Conservation (phyloP, 2,113 vertebrate species). For the Gymnobelideus leadbeateri region DNA sequence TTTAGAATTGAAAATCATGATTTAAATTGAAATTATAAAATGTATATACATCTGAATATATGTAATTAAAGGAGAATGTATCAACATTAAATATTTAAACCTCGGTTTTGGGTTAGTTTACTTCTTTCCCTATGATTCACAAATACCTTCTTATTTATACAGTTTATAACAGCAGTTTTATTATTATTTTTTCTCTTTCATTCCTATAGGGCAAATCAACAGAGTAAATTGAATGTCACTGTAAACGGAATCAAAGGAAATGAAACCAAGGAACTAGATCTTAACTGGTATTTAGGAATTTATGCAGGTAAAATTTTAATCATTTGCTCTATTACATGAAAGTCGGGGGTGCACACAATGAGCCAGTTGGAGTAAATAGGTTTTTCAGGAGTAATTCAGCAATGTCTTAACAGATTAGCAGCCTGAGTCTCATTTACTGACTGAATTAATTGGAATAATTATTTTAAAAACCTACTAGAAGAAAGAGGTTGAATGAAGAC, state of each 20-base stretch:
- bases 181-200: constrained; percentile 39
- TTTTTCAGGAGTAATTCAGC: constrained; percentile 67
- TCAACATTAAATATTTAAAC: background rate
- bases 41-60: background rate
- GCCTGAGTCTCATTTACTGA: constrained; percentile 59
- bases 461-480: constrained; percentile 63
- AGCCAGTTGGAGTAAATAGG: constrained; percentile 43
- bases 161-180: background rate
- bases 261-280: constrained; percentile 84
- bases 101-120: background rate
- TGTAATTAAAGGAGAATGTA: background rate
- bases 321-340: constrained; percentile 41
- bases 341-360: constrained; percentile 46
- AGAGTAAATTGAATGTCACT: constrained; percentile 82
- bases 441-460: constrained; percentile 80
- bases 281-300: constrained; percentile 92
- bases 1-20: constrained; percentile 44
- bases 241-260: constrained; percentile 71
- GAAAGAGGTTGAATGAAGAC: constrained; percentile 69
- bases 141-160: background rate
- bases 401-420: constrained; percentile 72
- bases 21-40: constrained; percentile 44
- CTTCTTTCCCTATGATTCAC: background rate
- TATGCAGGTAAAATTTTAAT: constrained; percentile 91
- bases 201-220: constrained; percentile 85